phyloP scores from a whole-genome alignment of 2,888 invertebrate species.

The Apotomis turbidana region DNA sequence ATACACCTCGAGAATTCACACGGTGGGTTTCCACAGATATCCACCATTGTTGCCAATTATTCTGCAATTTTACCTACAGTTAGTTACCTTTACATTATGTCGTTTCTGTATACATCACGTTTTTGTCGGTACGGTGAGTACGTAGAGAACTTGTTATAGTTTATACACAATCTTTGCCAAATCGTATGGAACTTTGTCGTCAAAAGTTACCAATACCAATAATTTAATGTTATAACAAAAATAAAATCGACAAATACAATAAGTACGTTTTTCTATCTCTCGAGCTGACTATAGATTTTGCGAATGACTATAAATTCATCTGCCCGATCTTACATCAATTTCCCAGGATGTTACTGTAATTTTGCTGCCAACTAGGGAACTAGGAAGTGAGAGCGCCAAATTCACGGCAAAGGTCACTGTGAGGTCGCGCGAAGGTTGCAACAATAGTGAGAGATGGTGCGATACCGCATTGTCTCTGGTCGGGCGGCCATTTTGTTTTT shows the following conservation, averaged over 20 bases:
- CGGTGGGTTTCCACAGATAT: slow-evolving; percentile 18
- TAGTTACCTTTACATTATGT: neutral
- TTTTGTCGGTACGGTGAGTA: too few species aligned
- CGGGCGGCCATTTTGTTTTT: slow-evolving; percentile 30
- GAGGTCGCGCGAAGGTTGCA: slow-evolving; percentile 42
- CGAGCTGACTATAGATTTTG: too few species aligned
- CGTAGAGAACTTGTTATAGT: neutral
- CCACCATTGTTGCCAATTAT: slow-evolving; percentile 26
- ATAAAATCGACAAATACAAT: too few species aligned
- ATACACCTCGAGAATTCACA: slow-evolving; percentile 27
- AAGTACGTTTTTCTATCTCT: too few species aligned
- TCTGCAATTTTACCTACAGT: slow-evolving; percentile 1
- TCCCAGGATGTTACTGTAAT: neutral
- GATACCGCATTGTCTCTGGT: slow-evolving; percentile 37
- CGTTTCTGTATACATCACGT: too few species aligned
- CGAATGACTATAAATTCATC: too few species aligned
- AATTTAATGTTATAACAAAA: too few species aligned
- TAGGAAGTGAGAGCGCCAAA: slow-evolving; percentile 40
- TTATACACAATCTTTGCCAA: neutral
- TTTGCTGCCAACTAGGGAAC: slow-evolving; percentile 16
- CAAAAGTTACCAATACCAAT: too few species aligned
- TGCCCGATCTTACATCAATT: too few species aligned
- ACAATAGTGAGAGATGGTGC: slow-evolving; percentile 33
- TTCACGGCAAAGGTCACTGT: slow-evolving; percentile 33
- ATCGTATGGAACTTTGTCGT: too few species aligned